phyloP scores from a whole-genome alignment of 2,888 invertebrate species.

The Epinotia bilunana region DNA sequence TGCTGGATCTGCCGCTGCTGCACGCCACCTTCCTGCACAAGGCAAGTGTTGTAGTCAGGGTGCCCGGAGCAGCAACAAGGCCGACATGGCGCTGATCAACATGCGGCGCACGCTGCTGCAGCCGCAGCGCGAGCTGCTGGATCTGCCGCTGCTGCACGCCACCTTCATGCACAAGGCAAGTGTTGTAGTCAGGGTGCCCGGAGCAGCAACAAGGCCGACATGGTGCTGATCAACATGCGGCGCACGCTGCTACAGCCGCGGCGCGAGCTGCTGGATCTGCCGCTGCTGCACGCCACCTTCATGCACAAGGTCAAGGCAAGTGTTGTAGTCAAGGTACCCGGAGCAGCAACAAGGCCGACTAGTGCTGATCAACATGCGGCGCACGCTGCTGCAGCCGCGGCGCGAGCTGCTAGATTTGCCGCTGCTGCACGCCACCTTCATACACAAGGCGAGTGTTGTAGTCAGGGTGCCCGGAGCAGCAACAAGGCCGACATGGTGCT shows the following conservation, averaged over 20 bases:
- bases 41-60: constrained; percentile 41
- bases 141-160: constrained; percentile 74
- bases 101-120: constrained; percentile 65
- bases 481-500: background rate
- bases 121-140: constrained; percentile 69
- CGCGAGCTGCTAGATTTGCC: constrained; percentile 74
- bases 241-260: constrained; percentile 70
- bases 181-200: background rate
- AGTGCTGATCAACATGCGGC: background rate
- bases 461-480: too few species aligned
- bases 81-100: background rate
- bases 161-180: constrained; percentile 75
- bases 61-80: too few species aligned
- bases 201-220: background rate
- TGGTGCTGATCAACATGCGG: background rate
- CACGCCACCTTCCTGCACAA: constrained; percentile 81
- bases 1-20: constrained; percentile 72
- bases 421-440: constrained; percentile 76
- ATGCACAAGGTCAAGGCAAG: constrained; percentile 78
- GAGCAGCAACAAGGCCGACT: background rate
- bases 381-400: constrained; percentile 69
- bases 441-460: constrained; percentile 64
- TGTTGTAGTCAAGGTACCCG: too few species aligned
- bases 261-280: constrained; percentile 70
- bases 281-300: constrained; percentile 77